Evolutionary conservation across 2,113 vertebrate species (phyloP).

Genomic region (Irena cyanogastra): DNA sequence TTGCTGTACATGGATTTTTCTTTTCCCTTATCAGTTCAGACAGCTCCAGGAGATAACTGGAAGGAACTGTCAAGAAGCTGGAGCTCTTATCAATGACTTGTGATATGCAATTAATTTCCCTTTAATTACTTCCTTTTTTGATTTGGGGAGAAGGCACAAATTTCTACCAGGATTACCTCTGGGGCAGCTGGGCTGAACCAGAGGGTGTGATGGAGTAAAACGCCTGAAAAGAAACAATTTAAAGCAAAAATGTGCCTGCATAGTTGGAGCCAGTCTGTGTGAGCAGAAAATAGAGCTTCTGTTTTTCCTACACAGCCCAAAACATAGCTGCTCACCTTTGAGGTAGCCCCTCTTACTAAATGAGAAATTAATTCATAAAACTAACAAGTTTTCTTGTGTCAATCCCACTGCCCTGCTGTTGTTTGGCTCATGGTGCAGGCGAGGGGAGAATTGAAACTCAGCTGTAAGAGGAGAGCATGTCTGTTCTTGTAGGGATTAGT

Average conservation of each 20-base stretch:
- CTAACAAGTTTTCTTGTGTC: not conserved
- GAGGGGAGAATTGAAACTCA: not conserved
- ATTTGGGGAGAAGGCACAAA: not conserved
- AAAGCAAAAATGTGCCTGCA: not conserved
- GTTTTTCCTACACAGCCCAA: not conserved
- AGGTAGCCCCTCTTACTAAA: not conserved
- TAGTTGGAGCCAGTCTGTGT: not conserved
- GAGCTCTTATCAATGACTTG: not conserved
- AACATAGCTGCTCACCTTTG: not conserved
- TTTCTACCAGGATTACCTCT: not conserved
- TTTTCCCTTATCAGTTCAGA: not conserved
- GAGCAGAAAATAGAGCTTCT: not conserved
- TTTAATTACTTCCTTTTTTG: not conserved
- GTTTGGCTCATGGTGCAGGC: not conserved
- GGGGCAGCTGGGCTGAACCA: not conserved
- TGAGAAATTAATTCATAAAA: not conserved
- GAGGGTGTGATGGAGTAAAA: not conserved
- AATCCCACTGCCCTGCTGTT: not conserved
- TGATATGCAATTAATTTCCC: not conserved
- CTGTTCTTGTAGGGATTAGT: not conserved
- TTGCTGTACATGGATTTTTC: not conserved
- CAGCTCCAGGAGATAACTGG: not conserved
- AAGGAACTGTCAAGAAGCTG: not conserved
- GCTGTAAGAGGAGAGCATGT: not conserved
- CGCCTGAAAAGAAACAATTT: not conserved